These are phyloP conservation scores for Nemotelus nigrinus DNA, from an alignment of 2,888 invertebrate genomes.

Conservation along the genomic window DNA sequence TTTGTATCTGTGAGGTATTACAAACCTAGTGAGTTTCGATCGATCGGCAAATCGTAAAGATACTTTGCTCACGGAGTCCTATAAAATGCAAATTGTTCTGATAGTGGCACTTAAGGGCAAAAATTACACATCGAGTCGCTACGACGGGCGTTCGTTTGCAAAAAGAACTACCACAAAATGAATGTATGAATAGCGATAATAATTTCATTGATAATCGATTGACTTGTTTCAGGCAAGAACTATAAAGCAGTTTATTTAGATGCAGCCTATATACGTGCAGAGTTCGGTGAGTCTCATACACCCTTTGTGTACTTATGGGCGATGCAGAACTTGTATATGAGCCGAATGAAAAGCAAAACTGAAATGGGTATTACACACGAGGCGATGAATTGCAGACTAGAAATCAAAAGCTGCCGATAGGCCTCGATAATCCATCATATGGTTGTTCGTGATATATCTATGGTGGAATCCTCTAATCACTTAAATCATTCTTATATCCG, in stretches of 20 bases:
- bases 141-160: not conserved
- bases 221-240: constrained; percentile 27
- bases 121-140: constrained; percentile 6
- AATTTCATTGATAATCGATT: constrained; percentile 40
- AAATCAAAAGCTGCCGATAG: no score
- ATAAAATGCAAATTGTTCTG: constrained; percentile 40
- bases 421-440: no score
- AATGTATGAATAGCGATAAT: constrained; percentile 16
- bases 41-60: constrained; percentile 14
- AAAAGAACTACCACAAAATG: not conserved
- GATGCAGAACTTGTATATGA: not conserved
- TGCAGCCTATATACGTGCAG: not conserved
- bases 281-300: no score
- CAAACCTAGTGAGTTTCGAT: constrained; percentile 30
- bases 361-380: not conserved
- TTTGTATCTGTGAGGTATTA: not conserved
- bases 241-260: not conserved
- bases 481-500: not conserved
- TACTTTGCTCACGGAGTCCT: not conserved
- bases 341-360: not conserved
- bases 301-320: no score
- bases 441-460: no score
- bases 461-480: not conserved
- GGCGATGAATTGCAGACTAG: no score
- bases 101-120: constrained; percentile 38